A percentile compares a stretch with the other conserved stretches of the same genome.
Evolutionary conservation across 2,888 invertebrate species (phyloP).

Genomic region (Minunthozetes semirufus): DNA sequence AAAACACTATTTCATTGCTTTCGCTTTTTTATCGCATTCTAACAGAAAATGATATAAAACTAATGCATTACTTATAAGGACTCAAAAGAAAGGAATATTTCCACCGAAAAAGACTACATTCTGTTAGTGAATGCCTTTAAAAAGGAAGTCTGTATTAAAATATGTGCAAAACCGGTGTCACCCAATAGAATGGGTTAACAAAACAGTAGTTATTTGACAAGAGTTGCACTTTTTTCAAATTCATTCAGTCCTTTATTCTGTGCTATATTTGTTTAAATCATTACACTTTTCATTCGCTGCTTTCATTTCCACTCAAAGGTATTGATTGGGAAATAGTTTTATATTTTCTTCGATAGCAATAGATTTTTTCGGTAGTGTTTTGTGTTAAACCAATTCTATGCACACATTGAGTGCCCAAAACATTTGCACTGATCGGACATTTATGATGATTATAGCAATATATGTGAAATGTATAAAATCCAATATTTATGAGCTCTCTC

Average conservation of each 20-base stretch:
- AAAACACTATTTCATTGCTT: not conserved
- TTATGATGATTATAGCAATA: slow-evolving; percentile 8
- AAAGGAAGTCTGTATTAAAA: not conserved
- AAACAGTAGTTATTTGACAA: not conserved
- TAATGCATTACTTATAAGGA: not conserved
- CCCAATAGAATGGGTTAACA: not conserved
- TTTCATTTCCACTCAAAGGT: not conserved
- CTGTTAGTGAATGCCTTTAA: not conserved
- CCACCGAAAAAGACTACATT: not conserved
- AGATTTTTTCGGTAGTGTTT: not conserved
- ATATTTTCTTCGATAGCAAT: not conserved
- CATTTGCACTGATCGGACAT: slow-evolving; percentile 4
- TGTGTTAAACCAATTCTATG: not conserved
- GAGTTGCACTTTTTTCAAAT: not conserved
- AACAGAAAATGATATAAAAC: not conserved
- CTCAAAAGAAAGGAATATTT: not conserved
- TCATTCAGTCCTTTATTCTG: too few species aligned
- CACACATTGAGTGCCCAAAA: not conserved
- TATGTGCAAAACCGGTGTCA: not conserved
- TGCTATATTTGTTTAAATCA: not conserved
- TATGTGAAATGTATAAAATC: slow-evolving; percentile 17
- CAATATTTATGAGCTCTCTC: slow-evolving; percentile 24
- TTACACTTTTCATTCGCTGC: not conserved
- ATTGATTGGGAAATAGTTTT: not conserved
- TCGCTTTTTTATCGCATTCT: not conserved